phyloP scores from a whole-genome alignment of 37 sponge, comb jelly and placozoan species.

The Crambe crambe region DNA sequence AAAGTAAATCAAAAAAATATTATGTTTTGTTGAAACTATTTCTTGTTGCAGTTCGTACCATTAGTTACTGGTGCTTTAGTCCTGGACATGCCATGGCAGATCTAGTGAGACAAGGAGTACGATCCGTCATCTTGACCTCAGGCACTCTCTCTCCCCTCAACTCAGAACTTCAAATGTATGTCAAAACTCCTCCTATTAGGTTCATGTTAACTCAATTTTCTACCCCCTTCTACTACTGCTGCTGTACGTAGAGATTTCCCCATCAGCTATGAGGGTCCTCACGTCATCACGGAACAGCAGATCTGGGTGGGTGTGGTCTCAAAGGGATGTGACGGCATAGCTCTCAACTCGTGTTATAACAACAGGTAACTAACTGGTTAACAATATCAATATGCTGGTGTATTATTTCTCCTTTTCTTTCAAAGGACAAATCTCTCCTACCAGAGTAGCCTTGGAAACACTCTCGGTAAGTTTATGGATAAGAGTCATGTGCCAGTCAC shows the following conservation, averaged over 20 bases:
- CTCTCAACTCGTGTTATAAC: no score
- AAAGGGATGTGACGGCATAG: conserved; percentile 61
- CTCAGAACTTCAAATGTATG: conserved; percentile 90
- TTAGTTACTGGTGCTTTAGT: conserved; percentile 99
- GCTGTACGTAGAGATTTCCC: conserved; percentile 66
- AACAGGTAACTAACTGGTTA: no score
- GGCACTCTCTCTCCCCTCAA: conserved; percentile 95
- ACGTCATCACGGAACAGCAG: conserved; percentile 86
- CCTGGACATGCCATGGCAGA: conserved; percentile 90
- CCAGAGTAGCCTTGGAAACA: conserved; percentile 78
- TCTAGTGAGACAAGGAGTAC: conserved; percentile 72
- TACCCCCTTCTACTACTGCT: no score
- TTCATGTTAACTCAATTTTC: neutral
- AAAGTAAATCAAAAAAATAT: conserved; percentile 4
- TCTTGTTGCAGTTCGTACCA: conserved; percentile 22
- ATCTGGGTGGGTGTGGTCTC: conserved; percentile 84
- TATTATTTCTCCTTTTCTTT: neutral
- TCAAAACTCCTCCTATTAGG: neutral
- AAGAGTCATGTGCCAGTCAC: conserved; percentile 7
- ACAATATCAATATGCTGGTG: conserved; percentile 35
- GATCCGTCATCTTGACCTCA: conserved; percentile 93
- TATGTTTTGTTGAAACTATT: neutral
- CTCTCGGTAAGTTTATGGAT: conserved; percentile 43
- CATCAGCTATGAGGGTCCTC: conserved; percentile 79
- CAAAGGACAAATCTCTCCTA: conserved; percentile 44